These are phyloP conservation scores for Phenganax subtilis DNA, from an alignment of 92 coral and sea anemone species.

Conservation along the genomic window DNA sequence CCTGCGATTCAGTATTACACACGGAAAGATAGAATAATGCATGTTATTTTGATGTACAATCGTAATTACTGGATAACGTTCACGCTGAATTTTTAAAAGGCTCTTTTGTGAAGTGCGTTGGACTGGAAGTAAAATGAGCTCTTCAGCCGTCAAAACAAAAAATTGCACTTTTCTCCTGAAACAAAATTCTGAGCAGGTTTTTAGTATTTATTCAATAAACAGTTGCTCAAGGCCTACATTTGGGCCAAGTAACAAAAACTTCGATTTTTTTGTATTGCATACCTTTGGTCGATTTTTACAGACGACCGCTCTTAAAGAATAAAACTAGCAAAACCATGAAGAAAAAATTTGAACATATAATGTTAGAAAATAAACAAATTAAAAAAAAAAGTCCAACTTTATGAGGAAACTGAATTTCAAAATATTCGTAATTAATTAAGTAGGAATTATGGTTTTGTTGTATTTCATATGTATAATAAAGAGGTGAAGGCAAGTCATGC, in stretches of 20 bases:
- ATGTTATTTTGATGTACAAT: not conserved
- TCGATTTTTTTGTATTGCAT: conserved; percentile 2
- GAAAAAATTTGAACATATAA: too few species aligned
- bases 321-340: too few species aligned
- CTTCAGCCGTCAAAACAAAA: not conserved
- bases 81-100: not conserved
- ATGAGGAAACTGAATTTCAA: too few species aligned
- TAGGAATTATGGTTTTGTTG: too few species aligned
- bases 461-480: too few species aligned
- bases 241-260: not conserved
- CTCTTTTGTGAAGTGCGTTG: not conserved
- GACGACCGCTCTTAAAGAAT: conserved; percentile 5
- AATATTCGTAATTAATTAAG: too few species aligned
- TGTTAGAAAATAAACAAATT: too few species aligned
- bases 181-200: not conserved
- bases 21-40: not conserved
- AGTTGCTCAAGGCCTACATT: not conserved
- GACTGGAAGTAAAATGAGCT: not conserved
- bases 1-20: not conserved
- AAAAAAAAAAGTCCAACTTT: too few species aligned
- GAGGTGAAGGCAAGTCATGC: too few species aligned
- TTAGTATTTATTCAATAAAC: not conserved
- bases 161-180: not conserved
- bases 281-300: conserved; percentile 16
- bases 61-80: not conserved